These are phyloP conservation scores for Ophthalmolycus amberensis DNA, from an alignment of 2,113 vertebrate genomes.

Conservation along the genomic window DNA sequence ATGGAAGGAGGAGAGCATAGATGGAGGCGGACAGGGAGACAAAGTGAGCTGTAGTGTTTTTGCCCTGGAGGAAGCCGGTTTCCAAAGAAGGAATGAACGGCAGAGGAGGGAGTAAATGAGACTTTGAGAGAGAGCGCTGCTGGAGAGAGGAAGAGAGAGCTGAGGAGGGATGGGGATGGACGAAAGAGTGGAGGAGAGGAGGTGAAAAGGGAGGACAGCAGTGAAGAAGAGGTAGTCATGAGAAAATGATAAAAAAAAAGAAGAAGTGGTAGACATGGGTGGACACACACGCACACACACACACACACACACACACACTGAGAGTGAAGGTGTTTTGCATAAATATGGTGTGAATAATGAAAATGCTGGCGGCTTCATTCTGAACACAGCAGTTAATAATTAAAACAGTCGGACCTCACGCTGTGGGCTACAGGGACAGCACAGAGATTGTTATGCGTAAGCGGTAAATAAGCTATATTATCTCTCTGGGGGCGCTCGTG, in stretches of 20 bases:
- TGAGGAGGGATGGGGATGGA: constrained; percentile 4
- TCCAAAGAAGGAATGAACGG: constrained; percentile 67
- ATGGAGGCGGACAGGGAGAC: constrained; percentile 72
- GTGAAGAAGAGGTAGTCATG: not conserved
- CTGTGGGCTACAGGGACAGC: constrained; percentile 59
- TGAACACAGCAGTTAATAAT: constrained; percentile 74
- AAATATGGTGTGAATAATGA: constrained; percentile 62
- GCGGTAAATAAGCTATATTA: constrained; percentile 65
- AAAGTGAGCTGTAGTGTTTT: constrained; percentile 73
- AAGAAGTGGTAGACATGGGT: constrained; percentile 21
- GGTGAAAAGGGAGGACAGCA: constrained; percentile 39
- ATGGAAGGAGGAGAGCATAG: constrained; percentile 55
- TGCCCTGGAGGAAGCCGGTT: constrained; percentile 65
- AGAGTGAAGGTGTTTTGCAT: constrained; percentile 63
- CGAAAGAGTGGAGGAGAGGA: constrained; percentile 14
- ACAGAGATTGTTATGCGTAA: constrained; percentile 57
- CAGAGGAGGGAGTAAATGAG: constrained; percentile 66
- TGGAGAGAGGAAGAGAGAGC: constrained; percentile 50
- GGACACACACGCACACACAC: constrained; percentile 10
- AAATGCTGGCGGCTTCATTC: constrained; percentile 73
- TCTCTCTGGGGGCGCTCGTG: constrained; percentile 57
- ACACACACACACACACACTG: not conserved
- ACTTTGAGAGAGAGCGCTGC: constrained; percentile 59
- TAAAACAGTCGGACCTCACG: constrained; percentile 69
- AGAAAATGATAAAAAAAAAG: constrained; percentile 2